A percentile compares a stretch with the other conserved stretches of the same genome.
These are phyloP conservation scores for Halichoeres trimaculatus DNA, from an alignment of 2,113 vertebrate species.

Conservation along the genomic window DNA sequence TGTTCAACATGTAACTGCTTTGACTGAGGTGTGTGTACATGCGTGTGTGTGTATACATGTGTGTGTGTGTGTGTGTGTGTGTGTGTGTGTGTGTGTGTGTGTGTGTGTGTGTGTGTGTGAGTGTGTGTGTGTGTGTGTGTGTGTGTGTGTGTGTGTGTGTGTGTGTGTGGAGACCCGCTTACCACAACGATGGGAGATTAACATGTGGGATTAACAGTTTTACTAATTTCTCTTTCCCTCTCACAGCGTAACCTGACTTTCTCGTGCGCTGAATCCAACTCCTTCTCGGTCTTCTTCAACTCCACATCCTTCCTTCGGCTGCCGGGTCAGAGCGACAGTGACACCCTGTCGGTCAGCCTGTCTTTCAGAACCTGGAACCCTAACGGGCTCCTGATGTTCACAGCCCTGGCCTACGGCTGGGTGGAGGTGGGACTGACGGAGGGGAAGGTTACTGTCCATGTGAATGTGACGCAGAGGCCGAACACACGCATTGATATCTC, in stretches of 20 bases:
- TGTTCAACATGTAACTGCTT: too few relatives aligned
- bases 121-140: too few relatives aligned
- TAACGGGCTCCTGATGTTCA: constrained; percentile 91
- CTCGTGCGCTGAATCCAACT: constrained; percentile 90
- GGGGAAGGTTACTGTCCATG: constrained; percentile 89
- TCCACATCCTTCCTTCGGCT: constrained; percentile 92
- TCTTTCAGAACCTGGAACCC: constrained; percentile 97
- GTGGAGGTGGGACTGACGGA: constrained; percentile 91
- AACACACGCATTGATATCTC: constrained; percentile 92
- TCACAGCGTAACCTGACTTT: constrained; percentile 93
- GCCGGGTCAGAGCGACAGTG: constrained; percentile 87
- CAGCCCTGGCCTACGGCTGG: constrained; percentile 88
- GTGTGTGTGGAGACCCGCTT: neutral
- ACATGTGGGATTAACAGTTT: too few relatives aligned
- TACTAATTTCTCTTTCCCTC: neutral
- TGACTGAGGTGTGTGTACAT: too few relatives aligned
- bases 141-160: too few relatives aligned
- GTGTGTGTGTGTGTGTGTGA: too few relatives aligned
- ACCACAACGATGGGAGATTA: too few relatives aligned
- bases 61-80: neutral
- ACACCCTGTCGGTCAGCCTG: constrained; percentile 91
- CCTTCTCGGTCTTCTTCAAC: constrained; percentile 95
- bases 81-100: too few relatives aligned
- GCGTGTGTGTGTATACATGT: too few relatives aligned
- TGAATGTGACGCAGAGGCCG: constrained; percentile 89